Evolutionary conservation across 1,140 invertebrate species (phyloP).

Genomic region (Oryctes rhinoceros): DNA sequence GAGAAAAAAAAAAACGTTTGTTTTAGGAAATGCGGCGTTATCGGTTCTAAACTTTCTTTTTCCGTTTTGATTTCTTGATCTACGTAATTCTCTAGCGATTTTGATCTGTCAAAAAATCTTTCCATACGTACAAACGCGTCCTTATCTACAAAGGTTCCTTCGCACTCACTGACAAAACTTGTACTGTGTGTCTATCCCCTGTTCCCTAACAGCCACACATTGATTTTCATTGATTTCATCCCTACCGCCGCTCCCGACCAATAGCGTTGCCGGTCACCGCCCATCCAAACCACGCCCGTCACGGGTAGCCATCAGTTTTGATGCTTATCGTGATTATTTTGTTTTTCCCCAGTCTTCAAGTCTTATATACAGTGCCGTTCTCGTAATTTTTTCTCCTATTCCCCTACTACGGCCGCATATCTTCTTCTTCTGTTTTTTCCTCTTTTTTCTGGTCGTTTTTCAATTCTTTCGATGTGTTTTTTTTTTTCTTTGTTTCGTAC

Average conservation of each 20-base stretch:
- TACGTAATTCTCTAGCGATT: background rate
- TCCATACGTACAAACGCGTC: background rate
- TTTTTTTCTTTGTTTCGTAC: background rate
- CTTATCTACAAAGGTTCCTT: conserved; percentile 8
- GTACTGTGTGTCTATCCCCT: conserved; percentile 33
- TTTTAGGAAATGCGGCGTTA: too few species aligned
- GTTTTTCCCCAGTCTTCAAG: conserved; percentile 13
- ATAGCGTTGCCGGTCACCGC: background rate
- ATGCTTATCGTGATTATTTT: conserved; percentile 54
- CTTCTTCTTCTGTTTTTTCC: background rate
- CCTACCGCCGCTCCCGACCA: conserved; percentile 39
- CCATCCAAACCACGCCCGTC: conserved; percentile 43
- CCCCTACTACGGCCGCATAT: background rate
- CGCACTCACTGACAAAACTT: conserved; percentile 8
- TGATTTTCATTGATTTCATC: conserved; percentile 50
- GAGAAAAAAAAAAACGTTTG: too few species aligned
- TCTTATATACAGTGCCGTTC: conserved; percentile 16
- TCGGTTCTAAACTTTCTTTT: too few species aligned
- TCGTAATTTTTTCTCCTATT: conserved; percentile 2
- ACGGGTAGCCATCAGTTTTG: conserved; percentile 58
- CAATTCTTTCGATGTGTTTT: background rate
- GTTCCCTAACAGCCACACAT: conserved; percentile 7
- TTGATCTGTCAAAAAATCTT: background rate
- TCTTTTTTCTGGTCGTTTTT: background rate
- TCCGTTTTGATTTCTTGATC: background rate